Conservation (phyloP, 2,113 vertebrate genomes). For the Lophotis ruficrista region DNA sequence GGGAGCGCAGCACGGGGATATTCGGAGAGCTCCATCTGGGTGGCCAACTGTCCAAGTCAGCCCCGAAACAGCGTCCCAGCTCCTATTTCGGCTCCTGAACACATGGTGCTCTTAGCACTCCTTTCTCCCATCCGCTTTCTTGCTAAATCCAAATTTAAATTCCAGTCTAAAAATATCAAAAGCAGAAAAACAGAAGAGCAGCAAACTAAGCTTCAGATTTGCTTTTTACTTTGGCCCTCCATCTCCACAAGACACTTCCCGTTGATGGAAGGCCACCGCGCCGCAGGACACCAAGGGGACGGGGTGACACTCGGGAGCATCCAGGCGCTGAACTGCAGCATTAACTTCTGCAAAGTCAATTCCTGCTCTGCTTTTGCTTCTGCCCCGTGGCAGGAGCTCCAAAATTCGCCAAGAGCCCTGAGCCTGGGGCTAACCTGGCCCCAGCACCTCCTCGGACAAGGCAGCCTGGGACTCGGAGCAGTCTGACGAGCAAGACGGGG, state of each 20-base stretch:
- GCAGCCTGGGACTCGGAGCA: not conserved
- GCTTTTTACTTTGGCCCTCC: not conserved
- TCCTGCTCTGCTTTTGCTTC: not conserved
- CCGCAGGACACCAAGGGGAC: fast-evolving
- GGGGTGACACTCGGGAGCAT: fast-evolving
- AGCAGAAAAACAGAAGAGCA: not conserved
- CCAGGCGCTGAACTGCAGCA: not conserved
- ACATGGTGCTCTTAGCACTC: conserved; percentile 33
- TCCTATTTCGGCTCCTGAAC: conserved; percentile 9
- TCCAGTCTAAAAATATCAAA: conserved; percentile 5
- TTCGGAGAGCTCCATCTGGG: not conserved
- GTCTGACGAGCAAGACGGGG: fast-evolving
- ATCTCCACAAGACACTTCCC: not conserved
- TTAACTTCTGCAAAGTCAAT: not conserved
- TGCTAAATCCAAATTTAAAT: not conserved
- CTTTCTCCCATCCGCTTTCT: not conserved
- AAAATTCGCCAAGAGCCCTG: not conserved
- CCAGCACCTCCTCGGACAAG: fast-evolving
- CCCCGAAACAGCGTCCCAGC: not conserved
- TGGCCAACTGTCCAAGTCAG: not conserved
- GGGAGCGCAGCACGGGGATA: not conserved
- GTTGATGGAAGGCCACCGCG: fast-evolving
- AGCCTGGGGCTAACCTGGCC: not conserved
- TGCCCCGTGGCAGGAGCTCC: not conserved
- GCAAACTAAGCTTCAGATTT: not conserved